Evolutionary conservation across 2,888 invertebrate genomes (phyloP).

Genomic region (Sphinx pinastri): DNA sequence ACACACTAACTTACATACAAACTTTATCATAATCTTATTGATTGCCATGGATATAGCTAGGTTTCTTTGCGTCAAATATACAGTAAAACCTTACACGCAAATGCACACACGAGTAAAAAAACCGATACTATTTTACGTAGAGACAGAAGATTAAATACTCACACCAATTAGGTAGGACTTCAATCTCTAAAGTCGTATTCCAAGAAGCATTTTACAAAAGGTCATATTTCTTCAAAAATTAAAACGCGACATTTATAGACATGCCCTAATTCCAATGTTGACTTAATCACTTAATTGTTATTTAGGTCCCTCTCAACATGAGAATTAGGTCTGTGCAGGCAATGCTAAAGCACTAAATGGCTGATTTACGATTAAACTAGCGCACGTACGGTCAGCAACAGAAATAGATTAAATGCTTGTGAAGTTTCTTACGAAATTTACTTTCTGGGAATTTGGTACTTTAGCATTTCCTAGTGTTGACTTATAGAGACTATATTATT

Average conservation of each 20-base stretch:
- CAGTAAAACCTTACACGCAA: too few species aligned
- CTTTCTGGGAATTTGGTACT: not conserved
- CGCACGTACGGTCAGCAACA: conserved; percentile 41
- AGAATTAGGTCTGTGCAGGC: conserved; percentile 52
- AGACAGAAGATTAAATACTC: not conserved
- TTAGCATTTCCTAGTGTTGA: not conserved
- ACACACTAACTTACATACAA: too few species aligned
- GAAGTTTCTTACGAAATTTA: conserved; percentile 24
- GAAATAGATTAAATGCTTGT: conserved; percentile 45
- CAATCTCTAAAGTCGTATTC: conserved; percentile 2
- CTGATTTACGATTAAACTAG: conserved; percentile 47
- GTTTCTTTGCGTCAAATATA: too few species aligned
- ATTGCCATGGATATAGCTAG: too few species aligned
- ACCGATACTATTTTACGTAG: too few species aligned
- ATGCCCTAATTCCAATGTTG: conserved; percentile 32
- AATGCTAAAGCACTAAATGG: conserved; percentile 50
- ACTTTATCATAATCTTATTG: too few species aligned
- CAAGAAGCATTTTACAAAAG: not conserved
- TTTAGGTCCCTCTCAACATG: conserved; percentile 51
- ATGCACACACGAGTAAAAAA: too few species aligned
- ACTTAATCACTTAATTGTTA: conserved; percentile 47
- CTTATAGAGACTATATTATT: not conserved
- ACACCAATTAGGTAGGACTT: not conserved
- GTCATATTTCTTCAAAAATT: conserved; percentile 21
- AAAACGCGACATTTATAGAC: conserved; percentile 10